These are phyloP conservation scores for Epinephelus coioides DNA, from an alignment of 2,797 vertebrate species.

Conservation along the genomic window DNA sequence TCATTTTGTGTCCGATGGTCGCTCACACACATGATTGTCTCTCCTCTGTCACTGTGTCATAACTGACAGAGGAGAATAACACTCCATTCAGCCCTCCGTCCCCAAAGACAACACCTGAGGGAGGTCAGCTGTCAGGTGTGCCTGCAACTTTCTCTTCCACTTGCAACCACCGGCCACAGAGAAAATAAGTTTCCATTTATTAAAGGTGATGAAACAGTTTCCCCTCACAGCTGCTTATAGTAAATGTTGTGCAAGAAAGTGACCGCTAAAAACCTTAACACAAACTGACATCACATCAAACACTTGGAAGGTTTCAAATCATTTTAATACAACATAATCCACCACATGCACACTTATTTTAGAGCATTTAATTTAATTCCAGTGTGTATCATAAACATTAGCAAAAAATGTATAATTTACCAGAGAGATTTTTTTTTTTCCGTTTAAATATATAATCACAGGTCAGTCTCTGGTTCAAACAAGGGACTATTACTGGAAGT, in stretches of 20 bases:
- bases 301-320: neutral
- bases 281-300: slow-evolving; percentile 6
- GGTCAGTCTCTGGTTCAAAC: neutral
- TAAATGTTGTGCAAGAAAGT: neutral
- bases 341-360: neutral
- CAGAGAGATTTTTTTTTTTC: no score
- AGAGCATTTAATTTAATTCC: neutral
- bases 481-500: neutral
- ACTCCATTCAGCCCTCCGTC: slow-evolving; percentile 37
- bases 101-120: slow-evolving; percentile 63
- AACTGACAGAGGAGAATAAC: slow-evolving; percentile 57
- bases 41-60: slow-evolving; percentile 54
- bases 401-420: neutral
- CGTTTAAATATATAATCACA: no score
- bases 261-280: neutral
- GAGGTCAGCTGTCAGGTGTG: slow-evolving; percentile 55
- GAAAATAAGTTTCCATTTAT: slow-evolving; percentile 78
- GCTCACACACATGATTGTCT: slow-evolving; percentile 7
- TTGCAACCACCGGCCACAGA: slow-evolving; percentile 32
- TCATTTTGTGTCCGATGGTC: slow-evolving; percentile 36
- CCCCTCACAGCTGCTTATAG: slow-evolving; percentile 24
- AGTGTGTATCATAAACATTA: neutral
- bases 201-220: slow-evolving; percentile 80
- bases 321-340: neutral
- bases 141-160: slow-evolving; percentile 46